phyloP scores from a whole-genome alignment of 1,140 invertebrate genomes.

The Galendromus occidentalis region DNA sequence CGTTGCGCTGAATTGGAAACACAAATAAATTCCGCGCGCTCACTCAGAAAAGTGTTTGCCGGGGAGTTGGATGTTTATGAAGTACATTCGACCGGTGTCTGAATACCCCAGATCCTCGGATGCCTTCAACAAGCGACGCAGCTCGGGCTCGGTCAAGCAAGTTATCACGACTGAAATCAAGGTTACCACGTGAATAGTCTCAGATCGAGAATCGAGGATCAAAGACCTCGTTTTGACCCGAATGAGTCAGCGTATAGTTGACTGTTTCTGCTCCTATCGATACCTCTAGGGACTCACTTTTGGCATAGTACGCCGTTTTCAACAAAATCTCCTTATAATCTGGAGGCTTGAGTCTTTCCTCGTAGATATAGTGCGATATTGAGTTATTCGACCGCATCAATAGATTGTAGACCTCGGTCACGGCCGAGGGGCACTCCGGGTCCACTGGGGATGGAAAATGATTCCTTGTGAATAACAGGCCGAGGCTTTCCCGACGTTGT shows the following conservation, averaged over 20 bases:
- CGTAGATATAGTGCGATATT: not conserved
- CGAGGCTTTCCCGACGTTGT: no score
- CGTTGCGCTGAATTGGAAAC: no score
- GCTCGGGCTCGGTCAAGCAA: not conserved
- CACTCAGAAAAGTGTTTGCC: not conserved
- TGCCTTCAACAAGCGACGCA: not conserved
- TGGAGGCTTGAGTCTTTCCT: not conserved
- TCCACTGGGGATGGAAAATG: no score
- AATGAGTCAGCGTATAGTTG: no score
- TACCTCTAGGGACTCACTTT: not conserved
- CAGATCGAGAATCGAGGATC: no score
- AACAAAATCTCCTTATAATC: not conserved
- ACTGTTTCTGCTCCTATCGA: no score
- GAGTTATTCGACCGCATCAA: not conserved
- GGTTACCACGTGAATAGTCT: no score
- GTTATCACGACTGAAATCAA: not conserved
- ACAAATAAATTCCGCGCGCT: no score
- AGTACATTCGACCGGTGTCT: not conserved
- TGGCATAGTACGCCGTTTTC: constrained; percentile 8
- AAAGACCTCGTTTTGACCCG: no score
- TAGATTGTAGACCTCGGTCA: not conserved
- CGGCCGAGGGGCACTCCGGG: not conserved
- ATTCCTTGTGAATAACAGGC: no score
- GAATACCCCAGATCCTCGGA: constrained; percentile 3
- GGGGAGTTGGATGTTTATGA: not conserved